A percentile compares a stretch with the other conserved stretches of the same genome.
Conservation (phyloP, 2,888 invertebrate species). For the Pediacus dermestoides region DNA sequence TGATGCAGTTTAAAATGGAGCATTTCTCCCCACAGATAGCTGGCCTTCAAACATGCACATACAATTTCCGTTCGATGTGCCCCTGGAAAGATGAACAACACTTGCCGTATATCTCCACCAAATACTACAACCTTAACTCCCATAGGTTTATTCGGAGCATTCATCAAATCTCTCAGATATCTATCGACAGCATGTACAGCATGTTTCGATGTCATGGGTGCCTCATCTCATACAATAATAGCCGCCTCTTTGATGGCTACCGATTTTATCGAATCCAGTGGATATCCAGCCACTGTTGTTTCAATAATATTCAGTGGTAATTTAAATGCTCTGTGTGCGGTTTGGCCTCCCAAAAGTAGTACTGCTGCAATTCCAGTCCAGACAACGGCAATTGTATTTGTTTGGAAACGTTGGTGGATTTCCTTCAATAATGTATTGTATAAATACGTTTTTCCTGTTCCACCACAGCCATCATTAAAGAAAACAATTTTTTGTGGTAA, state of each 20-base stretch:
- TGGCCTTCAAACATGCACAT: too few relatives aligned
- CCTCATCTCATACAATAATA: slow-evolving; percentile 23
- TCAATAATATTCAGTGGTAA: slow-evolving; percentile 28
- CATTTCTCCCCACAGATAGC: too few relatives aligned
- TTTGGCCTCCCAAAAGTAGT: slow-evolving; percentile 39
- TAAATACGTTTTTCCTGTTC: too few relatives aligned
- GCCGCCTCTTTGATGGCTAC: slow-evolving; percentile 1
- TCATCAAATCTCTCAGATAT: slow-evolving; percentile 15
- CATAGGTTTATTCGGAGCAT: neutral
- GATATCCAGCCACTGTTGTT: slow-evolving; percentile 8
- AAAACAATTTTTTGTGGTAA: too few relatives aligned
- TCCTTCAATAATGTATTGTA: too few relatives aligned
- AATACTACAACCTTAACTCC: too few relatives aligned
- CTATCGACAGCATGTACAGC: slow-evolving; percentile 18
- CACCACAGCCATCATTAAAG: too few relatives aligned
- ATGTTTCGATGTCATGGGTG: slow-evolving; percentile 16
- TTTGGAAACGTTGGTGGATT: too few relatives aligned
- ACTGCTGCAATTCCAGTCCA: slow-evolving; percentile 39
- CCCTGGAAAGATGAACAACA: too few relatives aligned
- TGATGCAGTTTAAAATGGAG: too few relatives aligned
- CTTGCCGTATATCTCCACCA: too few relatives aligned
- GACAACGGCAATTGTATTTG: slow-evolving; percentile 25
- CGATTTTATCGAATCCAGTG: neutral
- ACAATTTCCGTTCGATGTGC: too few relatives aligned
- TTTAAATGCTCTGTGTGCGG: slow-evolving; percentile 40